These are phyloP conservation scores for Taenioides sp. DNA, from an alignment of 2,797 vertebrate genomes.

Conservation along the genomic window DNA sequence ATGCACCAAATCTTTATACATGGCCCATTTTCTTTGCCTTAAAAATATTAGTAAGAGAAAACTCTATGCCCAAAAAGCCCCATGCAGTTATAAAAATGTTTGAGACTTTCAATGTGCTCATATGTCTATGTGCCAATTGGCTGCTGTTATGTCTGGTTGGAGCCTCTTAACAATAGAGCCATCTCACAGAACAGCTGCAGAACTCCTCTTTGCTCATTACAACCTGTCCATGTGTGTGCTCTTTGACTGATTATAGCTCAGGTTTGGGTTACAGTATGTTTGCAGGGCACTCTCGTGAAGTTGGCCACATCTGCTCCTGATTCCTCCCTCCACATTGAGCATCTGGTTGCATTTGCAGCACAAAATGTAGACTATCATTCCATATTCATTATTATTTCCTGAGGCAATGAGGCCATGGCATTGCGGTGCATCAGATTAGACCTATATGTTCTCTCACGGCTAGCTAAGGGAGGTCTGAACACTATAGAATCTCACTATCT, in stretches of 20 bases:
- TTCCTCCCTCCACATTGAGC: conserved; percentile 80
- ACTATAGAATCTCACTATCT: conserved; percentile 8
- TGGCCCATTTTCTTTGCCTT: background rate
- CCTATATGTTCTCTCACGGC: conserved; percentile 82
- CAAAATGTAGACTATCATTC: conserved; percentile 89
- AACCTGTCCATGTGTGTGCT: conserved; percentile 52
- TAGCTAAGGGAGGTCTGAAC: conserved; percentile 44
- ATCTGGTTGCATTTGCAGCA: conserved; percentile 95
- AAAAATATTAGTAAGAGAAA: background rate
- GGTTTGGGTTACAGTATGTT: conserved; percentile 74
- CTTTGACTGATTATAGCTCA: conserved; percentile 64
- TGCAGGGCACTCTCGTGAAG: conserved; percentile 69
- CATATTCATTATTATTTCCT: conserved; percentile 96
- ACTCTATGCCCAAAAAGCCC: conserved; percentile 16
- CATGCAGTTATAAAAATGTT: conserved; percentile 54
- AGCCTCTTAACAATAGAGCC: conserved; percentile 40
- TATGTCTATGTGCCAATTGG: conserved; percentile 55
- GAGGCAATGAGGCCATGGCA: conserved; percentile 78
- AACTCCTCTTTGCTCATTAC: conserved; percentile 61
- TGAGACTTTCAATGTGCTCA: conserved; percentile 55
- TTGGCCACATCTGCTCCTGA: conserved; percentile 88
- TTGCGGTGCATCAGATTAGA: conserved; percentile 73
- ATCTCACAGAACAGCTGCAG: conserved; percentile 66
- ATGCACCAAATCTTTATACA: background rate
- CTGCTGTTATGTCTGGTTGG: conserved; percentile 63